Conservation (phyloP, 2,113 vertebrate genomes). For the Corythoichthys intestinalis region DNA sequence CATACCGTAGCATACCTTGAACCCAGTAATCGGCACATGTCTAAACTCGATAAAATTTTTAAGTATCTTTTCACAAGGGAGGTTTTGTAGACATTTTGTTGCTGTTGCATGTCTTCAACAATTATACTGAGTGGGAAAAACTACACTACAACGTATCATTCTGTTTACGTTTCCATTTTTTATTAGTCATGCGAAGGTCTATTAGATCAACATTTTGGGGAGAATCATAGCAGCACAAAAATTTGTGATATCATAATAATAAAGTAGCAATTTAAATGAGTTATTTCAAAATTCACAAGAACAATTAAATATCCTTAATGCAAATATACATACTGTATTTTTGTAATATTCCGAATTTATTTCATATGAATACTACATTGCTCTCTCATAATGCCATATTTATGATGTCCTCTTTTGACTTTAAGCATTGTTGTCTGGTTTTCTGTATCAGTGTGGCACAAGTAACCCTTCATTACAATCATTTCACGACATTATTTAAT, state of each 20-base stretch:
- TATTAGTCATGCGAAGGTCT: background rate
- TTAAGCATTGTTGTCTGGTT: background rate
- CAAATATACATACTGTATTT: background rate
- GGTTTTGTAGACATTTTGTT: background rate
- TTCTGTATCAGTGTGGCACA: background rate
- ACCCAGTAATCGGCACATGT: too few species aligned
- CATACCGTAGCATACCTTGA: too few species aligned
- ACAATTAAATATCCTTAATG: background rate
- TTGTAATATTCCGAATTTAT: background rate
- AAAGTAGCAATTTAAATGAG: background rate
- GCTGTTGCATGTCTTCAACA: slow-evolving; percentile 14
- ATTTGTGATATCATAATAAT: background rate
- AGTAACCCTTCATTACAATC: background rate
- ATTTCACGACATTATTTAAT: background rate
- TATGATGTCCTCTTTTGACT: background rate
- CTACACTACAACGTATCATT: slow-evolving; percentile 7
- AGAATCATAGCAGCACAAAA: background rate
- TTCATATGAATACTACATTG: background rate
- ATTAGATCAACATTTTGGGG: background rate
- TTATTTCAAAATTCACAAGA: background rate
- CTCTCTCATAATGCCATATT: too few species aligned
- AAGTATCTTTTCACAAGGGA: background rate
- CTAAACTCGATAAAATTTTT: too few species aligned
- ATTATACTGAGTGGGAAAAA: slow-evolving; percentile 34
- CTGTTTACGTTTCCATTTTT: background rate